Evolutionary conservation across 30 jellyfish, hydroid and myxozoan species (phyloP), one percentile per base, ranked within the genome.

Genomic region (Hydractinia echinata): DNA sequence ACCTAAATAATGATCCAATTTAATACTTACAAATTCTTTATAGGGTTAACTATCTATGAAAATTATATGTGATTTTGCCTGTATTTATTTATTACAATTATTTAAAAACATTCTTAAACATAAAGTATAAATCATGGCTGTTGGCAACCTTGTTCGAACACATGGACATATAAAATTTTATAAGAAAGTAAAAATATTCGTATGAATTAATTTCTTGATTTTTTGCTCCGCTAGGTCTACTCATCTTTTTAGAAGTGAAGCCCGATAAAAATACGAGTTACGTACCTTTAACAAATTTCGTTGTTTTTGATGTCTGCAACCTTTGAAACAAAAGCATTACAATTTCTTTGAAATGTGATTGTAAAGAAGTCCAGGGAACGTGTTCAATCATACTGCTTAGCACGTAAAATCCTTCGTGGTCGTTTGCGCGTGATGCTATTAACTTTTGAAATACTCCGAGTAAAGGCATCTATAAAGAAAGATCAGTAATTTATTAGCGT

Each of bases 381-480:
- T 84, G 79, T 62, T 93, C 96, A 8, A 85, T 87, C 80, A 93
- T 67, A 52, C 90, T 86, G 13, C 96, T 86, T 10, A 93, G 88
- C 39, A 93, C 54, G 72, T 93, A 93, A 58, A 93, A 93, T 50
- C 96, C 99, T 74, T 93, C 99, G 74, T 93, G 99, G 78, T 93
- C 99, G 66, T 88, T 84, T 10, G 90, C 83, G 72, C 96, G 81
- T 20, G 99, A 93, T 13, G 99, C 99, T 53, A 93, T 84, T 71
- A 93, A 77, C 83, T 93, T 93, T 76, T 93, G 99, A 70, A 93
- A 93, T 8, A 93, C 99, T 61, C 99, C 99, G 20, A 93, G 87
- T 72, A 93, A 70, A 58, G 99, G 94, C 94, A 87, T 72, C 99
- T 92, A 66, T 30, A 30, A 30, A 30, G 44, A 30, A 30, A 30